Evolutionary conservation across 2,888 invertebrate species (phyloP).

Genomic region (Hydraecia micacea): DNA sequence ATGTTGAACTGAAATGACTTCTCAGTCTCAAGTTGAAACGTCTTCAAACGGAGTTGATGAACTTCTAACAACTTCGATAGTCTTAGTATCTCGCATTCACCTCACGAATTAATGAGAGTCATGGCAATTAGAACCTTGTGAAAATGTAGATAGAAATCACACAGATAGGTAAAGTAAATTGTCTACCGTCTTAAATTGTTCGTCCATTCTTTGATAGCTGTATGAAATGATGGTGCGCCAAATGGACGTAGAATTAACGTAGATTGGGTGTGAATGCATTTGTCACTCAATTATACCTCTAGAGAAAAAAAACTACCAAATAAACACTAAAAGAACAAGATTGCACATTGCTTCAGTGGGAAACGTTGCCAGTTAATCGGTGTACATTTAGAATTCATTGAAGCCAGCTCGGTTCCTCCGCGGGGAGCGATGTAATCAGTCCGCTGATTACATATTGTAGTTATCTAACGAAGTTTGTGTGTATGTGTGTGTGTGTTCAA

Average conservation of each 20-base stretch:
- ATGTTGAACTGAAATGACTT: constrained; percentile 3
- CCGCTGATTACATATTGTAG: constrained; percentile 43
- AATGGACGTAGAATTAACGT: background rate
- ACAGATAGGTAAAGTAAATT: background rate
- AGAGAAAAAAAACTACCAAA: background rate
- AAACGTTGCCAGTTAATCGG: constrained; percentile 65
- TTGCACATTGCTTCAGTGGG: constrained; percentile 37
- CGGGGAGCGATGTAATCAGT: constrained; percentile 57
- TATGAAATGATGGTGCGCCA: background rate
- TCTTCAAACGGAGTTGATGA: constrained; percentile 13
- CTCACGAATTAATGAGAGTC: background rate
- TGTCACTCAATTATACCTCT: background rate
- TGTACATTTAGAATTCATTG: constrained; percentile 74
- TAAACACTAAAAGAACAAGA: background rate
- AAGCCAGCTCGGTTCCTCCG: constrained; percentile 50
- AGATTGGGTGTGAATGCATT: background rate
- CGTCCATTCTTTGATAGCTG: background rate
- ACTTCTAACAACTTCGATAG: constrained; percentile 11
- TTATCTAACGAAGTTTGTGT: constrained; percentile 42
- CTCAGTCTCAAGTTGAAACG: constrained; percentile 4
- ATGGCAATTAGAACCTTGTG: background rate
- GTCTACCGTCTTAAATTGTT: background rate
- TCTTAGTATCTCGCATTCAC: background rate
- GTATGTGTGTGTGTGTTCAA: background rate
- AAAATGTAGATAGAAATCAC: background rate